Evolutionary conservation across 2,797 vertebrate genomes (phyloP), one percentile per base, ranked within the genome.

Genomic region (Poeciliopsis paucimaculata): DNA sequence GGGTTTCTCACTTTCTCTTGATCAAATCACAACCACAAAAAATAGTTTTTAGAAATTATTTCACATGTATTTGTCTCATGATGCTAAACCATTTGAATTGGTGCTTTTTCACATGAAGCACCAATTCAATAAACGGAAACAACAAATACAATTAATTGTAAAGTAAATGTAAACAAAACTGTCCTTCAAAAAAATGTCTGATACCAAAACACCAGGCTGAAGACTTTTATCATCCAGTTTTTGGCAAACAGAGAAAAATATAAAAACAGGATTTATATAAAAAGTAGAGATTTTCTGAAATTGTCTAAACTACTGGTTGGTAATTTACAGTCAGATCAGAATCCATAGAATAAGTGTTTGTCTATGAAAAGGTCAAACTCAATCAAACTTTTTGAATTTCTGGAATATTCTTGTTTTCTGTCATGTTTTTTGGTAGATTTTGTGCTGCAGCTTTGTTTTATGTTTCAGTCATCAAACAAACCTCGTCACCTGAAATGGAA

Each of bases 401-500:
- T 57, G 55, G 3, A n/a, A 13, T 60, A 15, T 60, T n/a, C 4
- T 60, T 28, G n/a, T n/a, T 39, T 39, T 15, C 31, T 36, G 7
- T 0, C 16, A 3, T 36, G 2, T 68, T 41, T 41, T 26, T 8
- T 31, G 16, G 5, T 34, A 46, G 18, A 51, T 4, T 66, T 28
- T 0, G 3, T 68, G 4, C 46, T 1, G 2, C 76, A 12, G 15
- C n/a, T 26, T 51, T 5, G 41, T 28, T 78, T 4, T 74, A 26
- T 70, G 64, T 70, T 72, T 39, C 79, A 90, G 88, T 28, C 4
- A 0, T 62, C 26, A 9, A 80, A 55, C 51, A 89, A 73, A 86
- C 7, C 8, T 0, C 26, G 6, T 7, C 49, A 51, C 46, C 55
- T 93, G 2, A 92, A 72, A 66, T 95, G 94, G 94, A 94, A 81